Evolutionary conservation across 1,140 invertebrate species (phyloP).

Genomic region (Polypedilum vanderplanki): DNA sequence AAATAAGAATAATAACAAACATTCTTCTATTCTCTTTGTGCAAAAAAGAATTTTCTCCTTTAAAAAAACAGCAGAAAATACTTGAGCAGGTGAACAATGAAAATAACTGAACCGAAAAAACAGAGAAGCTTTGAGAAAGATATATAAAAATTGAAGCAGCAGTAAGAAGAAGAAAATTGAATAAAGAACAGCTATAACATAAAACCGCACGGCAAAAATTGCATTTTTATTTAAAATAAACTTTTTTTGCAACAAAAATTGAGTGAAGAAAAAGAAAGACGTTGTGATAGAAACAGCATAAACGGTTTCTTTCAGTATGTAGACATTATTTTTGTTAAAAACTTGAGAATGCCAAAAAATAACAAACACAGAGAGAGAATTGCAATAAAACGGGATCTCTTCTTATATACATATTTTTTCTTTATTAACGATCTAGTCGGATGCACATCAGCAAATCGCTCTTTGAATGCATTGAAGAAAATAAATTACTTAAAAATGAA

Average conservation of each 20-base stretch:
- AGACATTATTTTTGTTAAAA: background rate
- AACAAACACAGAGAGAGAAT: background rate
- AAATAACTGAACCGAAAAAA: conserved; percentile 23
- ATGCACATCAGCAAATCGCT: background rate
- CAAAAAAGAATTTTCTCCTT: background rate
- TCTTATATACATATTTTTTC: background rate
- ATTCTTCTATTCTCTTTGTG: background rate
- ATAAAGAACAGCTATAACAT: conserved; percentile 2
- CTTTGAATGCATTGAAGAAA: conserved; percentile 9
- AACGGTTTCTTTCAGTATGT: background rate
- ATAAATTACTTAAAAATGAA: conserved; percentile 7
- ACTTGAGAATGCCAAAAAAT: background rate
- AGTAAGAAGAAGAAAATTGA: background rate
- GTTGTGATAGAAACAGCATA: background rate
- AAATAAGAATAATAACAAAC: background rate
- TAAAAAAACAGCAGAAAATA: background rate
- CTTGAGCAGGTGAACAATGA: conserved; percentile 24
- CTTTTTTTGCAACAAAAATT: background rate
- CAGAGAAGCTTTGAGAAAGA: background rate
- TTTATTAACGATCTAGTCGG: conserved; percentile 1
- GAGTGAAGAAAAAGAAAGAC: background rate
- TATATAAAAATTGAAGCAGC: conserved; percentile 14
- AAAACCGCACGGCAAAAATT: background rate
- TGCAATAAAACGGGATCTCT: conserved; percentile 21
- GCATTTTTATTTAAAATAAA: background rate